Percentiles rank a stretch among this genome's conserved stretches.
Conservation (phyloP, 2,113 vertebrate species). For the Sarotherodon lohbergeri region DNA sequence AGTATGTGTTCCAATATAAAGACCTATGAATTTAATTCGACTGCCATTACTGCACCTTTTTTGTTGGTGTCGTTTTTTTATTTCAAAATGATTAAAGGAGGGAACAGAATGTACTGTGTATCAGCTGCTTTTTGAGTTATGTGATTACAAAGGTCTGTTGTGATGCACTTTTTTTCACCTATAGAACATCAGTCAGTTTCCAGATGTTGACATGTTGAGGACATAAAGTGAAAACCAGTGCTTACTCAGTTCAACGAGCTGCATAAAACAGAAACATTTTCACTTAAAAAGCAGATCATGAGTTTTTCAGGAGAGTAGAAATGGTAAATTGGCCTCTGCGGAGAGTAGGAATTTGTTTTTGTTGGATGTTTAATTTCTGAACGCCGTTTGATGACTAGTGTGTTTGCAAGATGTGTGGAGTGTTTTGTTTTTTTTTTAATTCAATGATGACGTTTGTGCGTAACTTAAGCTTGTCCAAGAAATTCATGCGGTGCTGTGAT, state of each 20-base stretch:
- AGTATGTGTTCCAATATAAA: background rate
- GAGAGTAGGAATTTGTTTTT: slow-evolving; percentile 9
- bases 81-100: background rate
- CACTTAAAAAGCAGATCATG: background rate
- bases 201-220: background rate
- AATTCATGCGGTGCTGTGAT: slow-evolving; percentile 1
- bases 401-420: background rate
- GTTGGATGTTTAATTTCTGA: slow-evolving; percentile 3
- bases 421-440: background rate
- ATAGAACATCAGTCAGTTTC: background rate
- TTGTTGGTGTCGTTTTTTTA: background rate
- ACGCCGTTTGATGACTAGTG: background rate
- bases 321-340: background rate
- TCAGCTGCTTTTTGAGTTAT: background rate
- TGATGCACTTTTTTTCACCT: background rate
- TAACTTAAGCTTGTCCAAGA: background rate
- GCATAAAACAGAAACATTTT: background rate
- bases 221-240: background rate
- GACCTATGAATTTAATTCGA: background rate
- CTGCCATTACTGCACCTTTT: background rate
- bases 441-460: slow-evolving; percentile 9
- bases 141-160: background rate
- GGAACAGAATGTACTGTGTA: background rate
- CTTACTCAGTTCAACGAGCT: background rate
- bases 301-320: background rate